Conservation (phyloP, 1,140 invertebrate genomes). For the Drosophila elegans region DNA sequence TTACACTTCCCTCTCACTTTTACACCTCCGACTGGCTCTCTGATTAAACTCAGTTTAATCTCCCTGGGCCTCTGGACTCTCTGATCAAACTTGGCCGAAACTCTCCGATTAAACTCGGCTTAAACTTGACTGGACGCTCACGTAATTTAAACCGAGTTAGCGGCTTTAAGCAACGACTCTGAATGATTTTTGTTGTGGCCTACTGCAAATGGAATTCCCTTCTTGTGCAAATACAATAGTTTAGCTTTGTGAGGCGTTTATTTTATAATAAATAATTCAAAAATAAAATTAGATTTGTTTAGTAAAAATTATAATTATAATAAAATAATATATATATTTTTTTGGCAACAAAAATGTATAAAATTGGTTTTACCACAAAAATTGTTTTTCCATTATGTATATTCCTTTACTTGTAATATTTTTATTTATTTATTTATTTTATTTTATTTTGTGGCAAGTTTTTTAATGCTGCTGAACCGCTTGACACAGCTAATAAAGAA, state of each 20-base stretch:
- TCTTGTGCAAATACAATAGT: background rate
- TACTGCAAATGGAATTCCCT: constrained; percentile 8
- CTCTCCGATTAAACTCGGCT: constrained; percentile 22
- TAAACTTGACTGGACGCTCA: constrained; percentile 45
- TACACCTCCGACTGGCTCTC: constrained; percentile 6
- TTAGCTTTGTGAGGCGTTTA: background rate
- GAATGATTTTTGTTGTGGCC: constrained; percentile 20
- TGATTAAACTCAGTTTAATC: constrained; percentile 30
- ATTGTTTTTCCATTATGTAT: too few species aligned
- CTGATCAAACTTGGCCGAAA: background rate
- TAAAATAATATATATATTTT: too few species aligned
- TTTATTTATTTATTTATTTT: too few species aligned
- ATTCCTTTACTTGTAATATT: too few species aligned
- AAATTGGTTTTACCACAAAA: too few species aligned
- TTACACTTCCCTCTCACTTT: constrained; percentile 1
- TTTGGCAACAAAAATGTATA: too few species aligned
- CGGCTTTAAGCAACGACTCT: constrained; percentile 42
- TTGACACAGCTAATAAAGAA: too few species aligned
- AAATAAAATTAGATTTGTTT: too few species aligned
- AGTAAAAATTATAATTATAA: too few species aligned
- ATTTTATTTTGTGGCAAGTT: too few species aligned
- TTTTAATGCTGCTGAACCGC: too few species aligned
- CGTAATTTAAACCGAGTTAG: constrained; percentile 69
- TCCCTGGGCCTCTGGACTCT: constrained; percentile 19
- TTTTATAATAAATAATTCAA: too few species aligned